A percentile compares a stretch with the other conserved stretches of the same genome.
Evolutionary conservation across 2,113 vertebrate species (phyloP).

Genomic region (Perccottus glenii): DNA sequence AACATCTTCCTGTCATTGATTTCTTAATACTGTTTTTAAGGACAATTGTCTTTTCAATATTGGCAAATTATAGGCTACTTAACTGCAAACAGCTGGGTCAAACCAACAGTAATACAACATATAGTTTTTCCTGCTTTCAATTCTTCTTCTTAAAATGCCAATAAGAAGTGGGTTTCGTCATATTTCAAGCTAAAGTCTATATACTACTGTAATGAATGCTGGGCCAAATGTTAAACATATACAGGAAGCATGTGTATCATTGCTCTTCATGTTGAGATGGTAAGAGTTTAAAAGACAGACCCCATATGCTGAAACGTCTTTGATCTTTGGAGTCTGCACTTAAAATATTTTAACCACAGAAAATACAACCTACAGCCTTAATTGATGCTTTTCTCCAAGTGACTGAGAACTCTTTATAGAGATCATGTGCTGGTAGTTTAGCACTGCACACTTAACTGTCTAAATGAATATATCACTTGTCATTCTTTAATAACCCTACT

Average conservation of each 20-base stretch:
- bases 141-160: not conserved
- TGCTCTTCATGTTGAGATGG: too few relatives aligned
- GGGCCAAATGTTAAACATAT: not conserved
- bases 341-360: too few relatives aligned
- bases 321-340: too few relatives aligned
- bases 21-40: not conserved
- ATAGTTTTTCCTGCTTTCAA: not conserved
- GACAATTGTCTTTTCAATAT: not conserved
- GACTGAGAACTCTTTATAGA: too few relatives aligned
- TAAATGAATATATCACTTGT: too few relatives aligned
- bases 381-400: too few relatives aligned
- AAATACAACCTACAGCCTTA: too few relatives aligned
- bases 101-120: not conserved
- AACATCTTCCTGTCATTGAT: not conserved
- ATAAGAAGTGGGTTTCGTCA: not conserved
- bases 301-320: too few relatives aligned
- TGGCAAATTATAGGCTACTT: not conserved
- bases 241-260: too few relatives aligned
- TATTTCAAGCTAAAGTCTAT: not conserved
- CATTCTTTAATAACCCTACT: too few relatives aligned
- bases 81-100: not conserved
- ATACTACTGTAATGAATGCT: not conserved
- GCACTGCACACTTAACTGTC: not conserved
- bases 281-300: too few relatives aligned
- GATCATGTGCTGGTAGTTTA: too few relatives aligned